Evolutionary conservation across 2,797 vertebrate genomes (phyloP), one percentile per base, ranked within the genome.

Genomic region (Chiroxiphia lanceolata): DNA sequence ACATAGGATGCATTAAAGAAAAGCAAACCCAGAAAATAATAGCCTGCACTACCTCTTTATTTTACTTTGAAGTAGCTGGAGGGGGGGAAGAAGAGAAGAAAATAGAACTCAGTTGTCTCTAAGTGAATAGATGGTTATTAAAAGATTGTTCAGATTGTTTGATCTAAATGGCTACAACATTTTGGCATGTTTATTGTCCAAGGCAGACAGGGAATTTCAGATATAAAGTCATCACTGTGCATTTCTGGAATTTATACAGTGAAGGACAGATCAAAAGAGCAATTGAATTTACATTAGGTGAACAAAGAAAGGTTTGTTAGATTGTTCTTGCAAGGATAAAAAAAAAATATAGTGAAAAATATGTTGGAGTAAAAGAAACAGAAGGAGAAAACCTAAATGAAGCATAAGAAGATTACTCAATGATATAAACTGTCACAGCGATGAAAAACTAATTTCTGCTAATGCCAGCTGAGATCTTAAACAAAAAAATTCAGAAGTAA

Each of bases 31-130:
- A 75, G 67, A 81, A 81, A 90, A 78, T 48, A 87, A 61, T 11
- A 78, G 23, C 33, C 64, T 44, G 11, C 15, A 20, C 21, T 80
- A 53, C 18, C n/a, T 59, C 19, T 90, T 78, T 76, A 27, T 47
- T 93, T 53, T 70, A 27, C 78, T 92, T 90, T 92, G 89, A 95
- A 91, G 61, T 54, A 87, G 38, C 45, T 44, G 33, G 56, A 91
- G 36, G 65, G 20, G 20, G 10, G 50, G 13, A 71, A 78, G 36
- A 89, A 74, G 36, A 89, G 44, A 75, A 90, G 38, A n/a, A 89
- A 80, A 92, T 74, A 56, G 68, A 83, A 68, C 6, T 71, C 20
- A 60, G 8, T 84, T 80, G 45, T 61, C 38, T 71, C 2, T 29
- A 48, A 84, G 36, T 71, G 69, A 83, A 47, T 36, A 31, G 20